phyloP scores from a whole-genome alignment of 2,797 vertebrate species.

The Galago senegalensis region DNA sequence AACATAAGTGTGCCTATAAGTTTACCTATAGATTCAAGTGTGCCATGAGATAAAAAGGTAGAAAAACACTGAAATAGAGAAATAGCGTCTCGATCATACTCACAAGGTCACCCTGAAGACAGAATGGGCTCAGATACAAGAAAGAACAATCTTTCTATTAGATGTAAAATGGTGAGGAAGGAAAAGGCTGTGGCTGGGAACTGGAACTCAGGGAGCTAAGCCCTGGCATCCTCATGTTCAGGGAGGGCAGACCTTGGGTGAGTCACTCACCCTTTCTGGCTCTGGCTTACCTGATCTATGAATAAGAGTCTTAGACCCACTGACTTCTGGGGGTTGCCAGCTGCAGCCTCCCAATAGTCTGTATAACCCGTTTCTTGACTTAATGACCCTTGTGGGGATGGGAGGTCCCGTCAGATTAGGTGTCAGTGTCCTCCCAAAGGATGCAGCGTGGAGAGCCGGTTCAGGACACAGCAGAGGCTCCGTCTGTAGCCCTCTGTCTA shows the following conservation, averaged over 20 bases:
- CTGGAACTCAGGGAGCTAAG: accelerated
- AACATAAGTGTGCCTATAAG: no score
- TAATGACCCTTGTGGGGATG: background rate
- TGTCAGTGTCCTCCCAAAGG: background rate
- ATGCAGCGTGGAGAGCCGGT: background rate
- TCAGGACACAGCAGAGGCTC: background rate
- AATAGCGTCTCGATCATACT: background rate
- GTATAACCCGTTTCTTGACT: background rate
- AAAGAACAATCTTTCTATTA: background rate
- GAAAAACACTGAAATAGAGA: background rate
- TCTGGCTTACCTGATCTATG: background rate
- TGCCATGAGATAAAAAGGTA: no score
- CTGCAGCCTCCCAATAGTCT: background rate
- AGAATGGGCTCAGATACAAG: accelerated
- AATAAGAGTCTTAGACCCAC: background rate
- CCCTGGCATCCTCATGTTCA: background rate
- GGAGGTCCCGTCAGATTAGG: background rate
- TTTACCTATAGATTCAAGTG: no score
- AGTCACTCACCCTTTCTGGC: background rate
- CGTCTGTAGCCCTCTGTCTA: background rate
- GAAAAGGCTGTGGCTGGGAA: background rate
- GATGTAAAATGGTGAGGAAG: background rate
- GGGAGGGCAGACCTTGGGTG: background rate
- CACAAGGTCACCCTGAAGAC: background rate
- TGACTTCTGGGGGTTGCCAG: background rate